Base-by-base conservation (phyloP, 2,113 vertebrate genomes). In the Pandion haliaetus region DNA sequence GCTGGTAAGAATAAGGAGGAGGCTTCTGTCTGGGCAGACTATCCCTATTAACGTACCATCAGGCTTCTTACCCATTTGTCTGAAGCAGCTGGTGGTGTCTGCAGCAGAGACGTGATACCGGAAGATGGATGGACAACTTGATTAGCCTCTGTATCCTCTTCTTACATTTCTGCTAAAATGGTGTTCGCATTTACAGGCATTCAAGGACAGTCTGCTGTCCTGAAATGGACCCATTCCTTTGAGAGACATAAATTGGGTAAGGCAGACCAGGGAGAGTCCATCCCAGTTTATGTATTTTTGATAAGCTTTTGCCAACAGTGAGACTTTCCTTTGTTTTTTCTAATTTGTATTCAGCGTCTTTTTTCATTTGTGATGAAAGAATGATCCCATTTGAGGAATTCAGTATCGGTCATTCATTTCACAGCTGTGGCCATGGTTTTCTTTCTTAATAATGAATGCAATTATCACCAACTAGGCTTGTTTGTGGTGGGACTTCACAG, bases 401-500 rank as follows among this genome's bases (percentile, higher is more conserved):
- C 40, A 28, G 44, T 50, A 50, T 21, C 47, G 86, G 81, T 90
- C 73, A 93, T 32, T 91, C 77, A 66, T 93, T 91, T 94, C 78
- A 87, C 89, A 96, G 82, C 81, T 96, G 73, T 71, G 58, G 23
- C 42, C 55, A 23, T 70, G 58, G 34, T 40, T 96, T 93, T 87
- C 42, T 73, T 65, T 77, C 44, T 83, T 86, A 86, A 81, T 95
- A 96, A 95, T 80, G 67, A 90, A 14, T 89, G 26, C 82, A 88
- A 95, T 96, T 96, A 95, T 87, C 84, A 90, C 84, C 21, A 47
- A 29, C 2, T 0, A 82, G 15, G 2, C 50, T 62, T 94, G n/a
- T 69, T 77, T 71, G 49, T 91, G 34, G 19, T 81, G 59, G 32
- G 77, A 87, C 62, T 94, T 81, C 67, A 71, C 32, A 70, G 58